phyloP scores from a whole-genome alignment of 2,797 vertebrate genomes.

The Pantherophis vulpinus region DNA sequence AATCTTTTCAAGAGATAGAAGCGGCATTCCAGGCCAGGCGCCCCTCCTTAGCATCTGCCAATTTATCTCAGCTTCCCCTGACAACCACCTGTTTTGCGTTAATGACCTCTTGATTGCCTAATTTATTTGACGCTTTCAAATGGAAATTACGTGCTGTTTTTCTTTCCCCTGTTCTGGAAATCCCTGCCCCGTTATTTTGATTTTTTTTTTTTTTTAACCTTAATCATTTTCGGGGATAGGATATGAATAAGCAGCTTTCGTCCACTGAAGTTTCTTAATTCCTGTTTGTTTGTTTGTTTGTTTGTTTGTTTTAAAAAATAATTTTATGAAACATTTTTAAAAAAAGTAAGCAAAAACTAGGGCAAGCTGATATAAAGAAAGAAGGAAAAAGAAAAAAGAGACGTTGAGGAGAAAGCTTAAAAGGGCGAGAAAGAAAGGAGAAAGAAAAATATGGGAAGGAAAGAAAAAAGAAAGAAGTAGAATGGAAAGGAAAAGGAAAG shows the following conservation, averaged over 20 bases:
- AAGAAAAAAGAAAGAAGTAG: not conserved
- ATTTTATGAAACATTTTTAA: no score
- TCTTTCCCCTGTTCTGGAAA: constrained; percentile 29
- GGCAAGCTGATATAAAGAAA: not conserved
- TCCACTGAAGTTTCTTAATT: not conserved
- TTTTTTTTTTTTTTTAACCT: constrained; percentile 9
- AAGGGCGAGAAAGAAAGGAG: not conserved
- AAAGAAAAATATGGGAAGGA: not conserved
- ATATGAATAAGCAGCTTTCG: constrained; percentile 58
- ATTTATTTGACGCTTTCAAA: constrained; percentile 53
- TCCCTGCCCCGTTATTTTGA: not conserved
- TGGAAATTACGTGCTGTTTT: constrained; percentile 42
- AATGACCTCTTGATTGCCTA: constrained; percentile 62
- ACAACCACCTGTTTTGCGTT: constrained; percentile 47
- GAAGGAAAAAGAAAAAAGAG: not conserved
- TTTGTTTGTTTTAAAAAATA: no score
- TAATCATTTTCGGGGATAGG: constrained; percentile 58
- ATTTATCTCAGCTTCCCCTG: not conserved
- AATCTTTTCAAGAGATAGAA: not conserved
- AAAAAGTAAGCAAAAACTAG: not conserved
- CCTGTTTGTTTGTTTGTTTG: not conserved
- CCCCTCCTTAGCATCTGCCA: not conserved
- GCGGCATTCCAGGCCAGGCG: not conserved
- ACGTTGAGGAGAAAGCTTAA: not conserved
- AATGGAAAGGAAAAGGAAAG: not conserved